These are phyloP conservation scores for Osmerus mordax DNA, from an alignment of 2,113 vertebrate species.

Conservation along the genomic window DNA sequence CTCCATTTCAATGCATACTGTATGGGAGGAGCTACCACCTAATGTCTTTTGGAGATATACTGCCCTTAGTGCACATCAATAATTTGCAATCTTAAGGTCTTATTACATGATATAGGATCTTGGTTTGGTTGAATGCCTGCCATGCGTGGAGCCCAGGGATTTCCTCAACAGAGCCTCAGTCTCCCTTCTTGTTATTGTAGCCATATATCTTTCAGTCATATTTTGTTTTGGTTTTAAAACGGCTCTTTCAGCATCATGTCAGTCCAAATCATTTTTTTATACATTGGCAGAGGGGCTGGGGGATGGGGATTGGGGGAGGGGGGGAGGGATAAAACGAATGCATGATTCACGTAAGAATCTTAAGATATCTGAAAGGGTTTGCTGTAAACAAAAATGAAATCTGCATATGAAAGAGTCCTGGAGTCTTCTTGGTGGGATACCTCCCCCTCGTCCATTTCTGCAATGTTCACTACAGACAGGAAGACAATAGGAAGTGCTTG, in stretches of 20 bases:
- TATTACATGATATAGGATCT: constrained; percentile 20
- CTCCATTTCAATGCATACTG: no score
- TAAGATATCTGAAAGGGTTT: constrained; percentile 33
- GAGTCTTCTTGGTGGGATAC: constrained; percentile 17
- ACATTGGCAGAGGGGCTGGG: background rate
- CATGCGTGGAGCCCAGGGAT: background rate
- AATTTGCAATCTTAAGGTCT: constrained; percentile 17
- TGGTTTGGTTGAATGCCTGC: constrained; percentile 3
- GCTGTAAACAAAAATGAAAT: constrained; percentile 45
- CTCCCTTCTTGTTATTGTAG: background rate
- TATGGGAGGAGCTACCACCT: background rate
- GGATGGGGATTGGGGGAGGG: background rate
- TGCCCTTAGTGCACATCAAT: constrained; percentile 25
- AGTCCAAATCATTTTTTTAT: background rate
- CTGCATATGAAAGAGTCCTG: constrained; percentile 53
- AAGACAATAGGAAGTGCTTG: constrained; percentile 19
- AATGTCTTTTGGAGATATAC: constrained; percentile 16
- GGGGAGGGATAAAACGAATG: background rate
- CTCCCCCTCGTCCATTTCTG: constrained; percentile 25
- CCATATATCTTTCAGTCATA: background rate
- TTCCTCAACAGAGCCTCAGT: background rate
- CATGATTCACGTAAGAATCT: constrained; percentile 31
- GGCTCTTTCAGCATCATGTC: no score
- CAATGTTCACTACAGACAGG: constrained; percentile 14
- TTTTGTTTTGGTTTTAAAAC: background rate